A percentile compares a stretch with the other conserved stretches of the same genome.
Conservation (phyloP, 2,888 invertebrate species). For the Beris chalybata region DNA sequence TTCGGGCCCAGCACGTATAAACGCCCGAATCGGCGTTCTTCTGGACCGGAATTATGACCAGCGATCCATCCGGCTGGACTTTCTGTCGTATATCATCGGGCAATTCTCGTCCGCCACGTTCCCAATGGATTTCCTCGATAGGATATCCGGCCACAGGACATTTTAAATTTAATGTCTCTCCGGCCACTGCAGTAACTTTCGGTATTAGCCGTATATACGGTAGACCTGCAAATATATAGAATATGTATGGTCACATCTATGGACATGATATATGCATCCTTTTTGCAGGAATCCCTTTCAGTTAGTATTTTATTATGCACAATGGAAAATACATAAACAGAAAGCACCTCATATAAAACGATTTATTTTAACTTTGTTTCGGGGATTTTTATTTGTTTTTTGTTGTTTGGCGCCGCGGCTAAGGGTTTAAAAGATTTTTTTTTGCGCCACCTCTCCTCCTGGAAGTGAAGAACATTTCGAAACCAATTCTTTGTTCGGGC, state of each 20-base stretch:
- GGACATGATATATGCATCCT: background rate
- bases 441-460: conserved; percentile 2
- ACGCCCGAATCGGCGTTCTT: conserved; percentile 74
- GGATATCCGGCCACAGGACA: conserved; percentile 85
- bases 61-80: conserved; percentile 71
- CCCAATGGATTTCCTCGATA: conserved; percentile 79
- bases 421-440: background rate
- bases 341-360: conserved; percentile 25
- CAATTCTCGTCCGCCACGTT: conserved; percentile 70
- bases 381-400: conserved; percentile 23
- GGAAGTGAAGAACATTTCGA: conserved; percentile 25
- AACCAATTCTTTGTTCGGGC: conserved; percentile 22
- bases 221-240: conserved; percentile 60
- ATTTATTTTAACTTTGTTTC: background rate
- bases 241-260: background rate
- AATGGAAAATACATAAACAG: conserved; percentile 3
- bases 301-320: background rate
- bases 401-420: background rate
- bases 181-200: conserved; percentile 80
- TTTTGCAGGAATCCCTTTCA: background rate
- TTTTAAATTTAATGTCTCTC: conserved; percentile 71
- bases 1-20: conserved; percentile 78
- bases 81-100: conserved; percentile 81
- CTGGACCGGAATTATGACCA: conserved; percentile 75
- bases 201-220: conserved; percentile 79